Percentiles rank a stretch among this genome's conserved stretches.
These are phyloP conservation scores for Alcis repandata DNA, from an alignment of 2,888 invertebrate genomes.

Conservation along the genomic window DNA sequence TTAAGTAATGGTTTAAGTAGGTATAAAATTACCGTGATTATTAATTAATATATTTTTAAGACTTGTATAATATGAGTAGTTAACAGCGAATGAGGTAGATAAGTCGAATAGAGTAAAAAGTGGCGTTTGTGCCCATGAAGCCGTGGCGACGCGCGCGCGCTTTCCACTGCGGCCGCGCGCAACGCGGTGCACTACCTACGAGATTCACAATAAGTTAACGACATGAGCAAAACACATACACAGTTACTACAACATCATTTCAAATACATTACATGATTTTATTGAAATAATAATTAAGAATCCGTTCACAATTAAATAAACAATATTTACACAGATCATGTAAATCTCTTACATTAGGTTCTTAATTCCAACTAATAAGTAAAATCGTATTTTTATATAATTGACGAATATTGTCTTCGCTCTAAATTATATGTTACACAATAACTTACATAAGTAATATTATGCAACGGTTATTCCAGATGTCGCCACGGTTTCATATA, in stretches of 20 bases:
- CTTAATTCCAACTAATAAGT: slow-evolving; percentile 59
- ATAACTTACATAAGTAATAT: slow-evolving; percentile 56
- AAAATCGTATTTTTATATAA: slow-evolving; percentile 72
- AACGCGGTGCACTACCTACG: slow-evolving; percentile 60
- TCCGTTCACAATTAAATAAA: slow-evolving; percentile 46
- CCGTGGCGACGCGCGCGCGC: slow-evolving; percentile 65
- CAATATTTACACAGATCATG: slow-evolving; percentile 62
- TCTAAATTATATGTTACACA: slow-evolving; percentile 66
- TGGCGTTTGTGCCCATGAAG: slow-evolving; percentile 57
- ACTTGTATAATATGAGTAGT: slow-evolving; percentile 71
- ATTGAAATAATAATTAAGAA: slow-evolving; percentile 48
- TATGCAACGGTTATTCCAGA: slow-evolving; percentile 56
- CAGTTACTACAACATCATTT: slow-evolving; percentile 46
- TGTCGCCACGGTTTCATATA: slow-evolving; percentile 72
- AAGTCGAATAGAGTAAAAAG: slow-evolving; percentile 57
- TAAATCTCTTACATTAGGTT: slow-evolving; percentile 51
- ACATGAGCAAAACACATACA: slow-evolving; percentile 62
- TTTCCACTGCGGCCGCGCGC: not conserved
- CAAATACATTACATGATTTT: slow-evolving; percentile 23
- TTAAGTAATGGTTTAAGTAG: slow-evolving; percentile 66
- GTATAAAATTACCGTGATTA: slow-evolving; percentile 83
- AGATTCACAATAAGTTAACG: slow-evolving; percentile 74
- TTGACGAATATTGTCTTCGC: slow-evolving; percentile 81
- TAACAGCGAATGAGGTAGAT: slow-evolving; percentile 81
- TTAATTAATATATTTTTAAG: slow-evolving; percentile 62